A percentile compares a stretch with the other conserved stretches of the same genome.
Conservation (phyloP, 1,140 invertebrate genomes). For the Drosophila pallidifrons region DNA sequence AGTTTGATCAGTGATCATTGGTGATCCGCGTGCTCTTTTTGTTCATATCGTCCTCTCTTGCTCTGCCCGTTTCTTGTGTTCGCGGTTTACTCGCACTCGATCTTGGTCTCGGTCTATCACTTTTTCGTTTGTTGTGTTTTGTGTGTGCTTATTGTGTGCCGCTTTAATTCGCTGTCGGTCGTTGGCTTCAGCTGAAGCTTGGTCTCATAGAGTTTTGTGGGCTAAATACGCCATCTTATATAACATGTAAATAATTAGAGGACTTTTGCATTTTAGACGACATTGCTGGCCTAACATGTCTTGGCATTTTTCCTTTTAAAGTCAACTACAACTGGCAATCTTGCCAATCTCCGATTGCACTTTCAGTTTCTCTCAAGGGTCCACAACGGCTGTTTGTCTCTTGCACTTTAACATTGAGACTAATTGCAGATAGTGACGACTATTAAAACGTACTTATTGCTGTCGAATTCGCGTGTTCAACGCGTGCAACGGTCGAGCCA, state of each 20-base stretch:
- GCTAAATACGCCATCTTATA: constrained; percentile 61
- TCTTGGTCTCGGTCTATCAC: constrained; percentile 25
- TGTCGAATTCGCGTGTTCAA: not conserved
- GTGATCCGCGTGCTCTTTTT: constrained; percentile 19
- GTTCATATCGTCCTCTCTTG: constrained; percentile 2
- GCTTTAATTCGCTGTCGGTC: constrained; percentile 47
- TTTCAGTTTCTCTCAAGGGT: constrained; percentile 61
- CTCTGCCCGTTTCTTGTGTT: not conserved
- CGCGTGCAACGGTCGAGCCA: not conserved
- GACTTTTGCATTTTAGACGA: constrained; percentile 36
- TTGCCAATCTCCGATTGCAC: not conserved
- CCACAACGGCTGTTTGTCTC: no score
- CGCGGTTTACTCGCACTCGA: not conserved
- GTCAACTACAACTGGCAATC: not conserved
- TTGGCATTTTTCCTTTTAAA: constrained; percentile 52
- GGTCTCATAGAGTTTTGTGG: constrained; percentile 36
- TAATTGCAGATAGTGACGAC: constrained; percentile 1
- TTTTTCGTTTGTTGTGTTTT: constrained; percentile 30
- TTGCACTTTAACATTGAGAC: constrained; percentile 8
- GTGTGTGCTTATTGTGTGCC: constrained; percentile 55
- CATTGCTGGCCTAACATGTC: constrained; percentile 54
- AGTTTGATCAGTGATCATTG: constrained; percentile 10
- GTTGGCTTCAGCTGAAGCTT: constrained; percentile 43
- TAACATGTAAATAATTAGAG: constrained; percentile 78
- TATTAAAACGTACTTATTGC: not conserved